Percentiles rank a stretch among this genome's conserved stretches.
Conservation (phyloP, 2,888 invertebrate species). For the Ophioninae sp. region DNA sequence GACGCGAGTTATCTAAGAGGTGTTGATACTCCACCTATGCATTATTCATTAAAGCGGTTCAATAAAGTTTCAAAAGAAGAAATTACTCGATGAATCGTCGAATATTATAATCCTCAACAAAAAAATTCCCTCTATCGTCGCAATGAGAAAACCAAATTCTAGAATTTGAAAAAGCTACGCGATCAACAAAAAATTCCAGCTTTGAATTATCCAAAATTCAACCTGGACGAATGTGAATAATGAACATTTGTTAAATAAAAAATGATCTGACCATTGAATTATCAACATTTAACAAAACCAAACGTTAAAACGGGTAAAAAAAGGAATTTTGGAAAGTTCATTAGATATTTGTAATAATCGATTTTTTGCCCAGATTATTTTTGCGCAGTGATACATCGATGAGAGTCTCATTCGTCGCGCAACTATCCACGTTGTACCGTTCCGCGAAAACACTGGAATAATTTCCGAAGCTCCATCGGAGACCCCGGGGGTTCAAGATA, state of each 20-base stretch:
- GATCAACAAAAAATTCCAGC: background rate
- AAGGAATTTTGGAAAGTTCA: background rate
- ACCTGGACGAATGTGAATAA: no score
- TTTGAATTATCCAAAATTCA: background rate
- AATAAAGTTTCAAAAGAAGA: background rate
- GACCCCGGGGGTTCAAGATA: conserved; percentile 26
- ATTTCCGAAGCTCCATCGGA: conserved; percentile 21
- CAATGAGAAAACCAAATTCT: background rate
- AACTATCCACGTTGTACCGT: background rate
- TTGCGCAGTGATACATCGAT: background rate
- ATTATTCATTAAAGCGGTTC: background rate
- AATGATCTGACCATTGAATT: no score
- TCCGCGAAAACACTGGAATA: background rate
- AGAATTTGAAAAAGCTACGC: background rate
- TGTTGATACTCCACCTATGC: background rate
- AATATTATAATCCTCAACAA: background rate
- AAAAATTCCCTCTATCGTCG: background rate
- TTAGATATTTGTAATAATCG: background rate
- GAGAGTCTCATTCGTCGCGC: background rate
- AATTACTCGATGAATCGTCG: background rate
- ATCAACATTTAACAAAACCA: no score
- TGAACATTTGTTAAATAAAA: no score
- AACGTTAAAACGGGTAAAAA: background rate
- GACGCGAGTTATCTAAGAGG: background rate
- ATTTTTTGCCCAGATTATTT: background rate